Conservation (phyloP, 2,113 vertebrate genomes). For the Seriola dumerili region DNA sequence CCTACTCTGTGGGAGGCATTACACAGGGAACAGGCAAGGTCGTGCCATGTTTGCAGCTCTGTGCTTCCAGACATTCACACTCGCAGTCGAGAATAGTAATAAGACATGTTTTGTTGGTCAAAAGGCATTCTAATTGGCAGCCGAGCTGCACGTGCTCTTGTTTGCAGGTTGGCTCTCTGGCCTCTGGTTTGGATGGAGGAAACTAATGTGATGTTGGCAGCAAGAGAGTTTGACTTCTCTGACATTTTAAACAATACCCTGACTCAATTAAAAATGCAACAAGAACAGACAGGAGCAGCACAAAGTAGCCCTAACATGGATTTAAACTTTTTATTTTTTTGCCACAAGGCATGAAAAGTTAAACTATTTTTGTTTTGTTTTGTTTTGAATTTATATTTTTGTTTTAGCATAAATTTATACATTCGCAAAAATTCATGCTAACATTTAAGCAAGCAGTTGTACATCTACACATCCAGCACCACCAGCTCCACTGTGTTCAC, state of each 20-base stretch:
- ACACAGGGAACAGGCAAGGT: constrained; percentile 45
- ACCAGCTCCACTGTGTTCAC: too few species aligned
- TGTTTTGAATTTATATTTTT: too few species aligned
- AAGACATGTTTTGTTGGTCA: constrained; percentile 59
- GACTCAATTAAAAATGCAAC: constrained; percentile 7
- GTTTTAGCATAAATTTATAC: too few species aligned
- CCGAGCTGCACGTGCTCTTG: constrained; percentile 10
- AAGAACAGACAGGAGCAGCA: background rate
- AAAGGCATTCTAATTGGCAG: constrained; percentile 74
- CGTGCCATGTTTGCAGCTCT: constrained; percentile 41
- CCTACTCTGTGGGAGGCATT: constrained; percentile 44
- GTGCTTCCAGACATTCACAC: constrained; percentile 56
- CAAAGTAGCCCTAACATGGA: background rate
- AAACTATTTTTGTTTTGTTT: too few species aligned
- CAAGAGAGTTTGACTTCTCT: constrained; percentile 34
- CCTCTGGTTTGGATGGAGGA: constrained; percentile 27
- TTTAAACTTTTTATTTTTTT: background rate
- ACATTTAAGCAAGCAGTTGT: too few species aligned
- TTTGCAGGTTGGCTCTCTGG: constrained; percentile 23
- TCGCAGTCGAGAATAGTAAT: constrained; percentile 67
- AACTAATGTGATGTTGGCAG: constrained; percentile 50
- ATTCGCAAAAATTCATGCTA: too few species aligned
- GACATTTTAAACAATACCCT: constrained; percentile 35
- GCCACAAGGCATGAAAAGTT: background rate
- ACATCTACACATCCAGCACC: too few species aligned